Conservation (phyloP, 1,140 invertebrate species). For the Hylaeus anthracinus region DNA sequence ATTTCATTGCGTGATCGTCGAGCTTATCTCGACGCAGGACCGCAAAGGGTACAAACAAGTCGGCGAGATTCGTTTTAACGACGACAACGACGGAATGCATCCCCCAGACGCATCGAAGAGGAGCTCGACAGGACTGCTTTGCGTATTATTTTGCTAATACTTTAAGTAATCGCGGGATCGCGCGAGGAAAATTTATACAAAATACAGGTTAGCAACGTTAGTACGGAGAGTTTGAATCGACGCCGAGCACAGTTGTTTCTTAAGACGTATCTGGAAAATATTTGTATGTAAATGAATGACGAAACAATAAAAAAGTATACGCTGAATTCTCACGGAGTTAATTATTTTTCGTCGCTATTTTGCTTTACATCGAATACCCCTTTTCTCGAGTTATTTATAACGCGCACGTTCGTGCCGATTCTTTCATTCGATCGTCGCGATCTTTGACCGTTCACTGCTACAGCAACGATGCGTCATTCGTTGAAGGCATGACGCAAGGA, state of each 20-base stretch:
- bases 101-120: constrained; percentile 23
- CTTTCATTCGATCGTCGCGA: not conserved
- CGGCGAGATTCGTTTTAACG: not conserved
- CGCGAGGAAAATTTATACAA: constrained; percentile 53
- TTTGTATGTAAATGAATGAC: constrained; percentile 80
- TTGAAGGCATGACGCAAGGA: constrained; percentile 2
- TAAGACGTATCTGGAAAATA: constrained; percentile 75
- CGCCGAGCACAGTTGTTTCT: constrained; percentile 64
- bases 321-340: constrained; percentile 48
- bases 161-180: constrained; percentile 49
- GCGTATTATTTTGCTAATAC: constrained; percentile 50
- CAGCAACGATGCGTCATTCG: constrained; percentile 2
- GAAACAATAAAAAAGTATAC: constrained; percentile 75
- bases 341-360: no score
- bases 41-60: no score
- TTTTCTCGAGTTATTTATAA: constrained; percentile 11
- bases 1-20: no score
- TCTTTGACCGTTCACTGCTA: constrained; percentile 8
- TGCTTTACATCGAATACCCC: not conserved
- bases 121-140: constrained; percentile 49
- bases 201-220: constrained; percentile 64
- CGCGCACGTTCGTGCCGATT: not conserved
- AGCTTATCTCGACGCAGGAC: no score
- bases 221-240: constrained; percentile 57
- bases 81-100: constrained; percentile 31